A percentile compares a stretch with the other conserved stretches of the same genome.
Evolutionary conservation across 2,888 invertebrate species (phyloP).

Genomic region (Sericinus montela): DNA sequence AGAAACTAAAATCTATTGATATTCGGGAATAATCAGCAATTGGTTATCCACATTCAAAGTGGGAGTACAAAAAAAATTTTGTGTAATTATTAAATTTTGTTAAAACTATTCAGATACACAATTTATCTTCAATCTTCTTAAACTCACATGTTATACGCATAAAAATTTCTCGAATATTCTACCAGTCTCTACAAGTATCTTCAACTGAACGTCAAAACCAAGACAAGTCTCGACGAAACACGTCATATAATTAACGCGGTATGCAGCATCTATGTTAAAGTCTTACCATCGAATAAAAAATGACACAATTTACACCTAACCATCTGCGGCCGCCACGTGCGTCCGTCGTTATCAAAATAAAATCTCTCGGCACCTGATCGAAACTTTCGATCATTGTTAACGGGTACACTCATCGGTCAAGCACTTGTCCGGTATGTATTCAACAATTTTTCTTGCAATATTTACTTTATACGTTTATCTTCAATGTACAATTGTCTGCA

Average conservation of each 20-base stretch:
- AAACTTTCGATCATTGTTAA: conserved; percentile 59
- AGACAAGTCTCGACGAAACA: neutral
- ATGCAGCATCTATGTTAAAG: conserved; percentile 1
- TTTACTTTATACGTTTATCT: conserved; percentile 25
- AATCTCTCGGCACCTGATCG: conserved; percentile 51
- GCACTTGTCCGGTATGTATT: conserved; percentile 34
- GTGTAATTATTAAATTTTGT: too few species aligned
- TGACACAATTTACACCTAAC: conserved; percentile 15
- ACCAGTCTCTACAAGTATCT: neutral
- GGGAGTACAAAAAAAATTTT: too few species aligned
- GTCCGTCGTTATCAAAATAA: conserved; percentile 41
- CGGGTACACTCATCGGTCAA: conserved; percentile 49
- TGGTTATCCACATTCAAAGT: too few species aligned
- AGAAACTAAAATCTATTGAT: too few species aligned
- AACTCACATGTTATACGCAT: too few species aligned
- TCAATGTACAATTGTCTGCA: conserved; percentile 5
- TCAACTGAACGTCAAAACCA: neutral
- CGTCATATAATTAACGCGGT: conserved; percentile 5
- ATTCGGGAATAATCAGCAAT: too few species aligned
- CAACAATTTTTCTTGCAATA: conserved; percentile 24
- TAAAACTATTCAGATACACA: too few species aligned
- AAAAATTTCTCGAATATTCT: neutral
- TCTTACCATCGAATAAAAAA: conserved; percentile 13
- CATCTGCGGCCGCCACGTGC: conserved; percentile 42
- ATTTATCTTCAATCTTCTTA: too few species aligned